Evolutionary conservation across 2,797 vertebrate species (phyloP).

Genomic region (Eidolon dupreanum): DNA sequence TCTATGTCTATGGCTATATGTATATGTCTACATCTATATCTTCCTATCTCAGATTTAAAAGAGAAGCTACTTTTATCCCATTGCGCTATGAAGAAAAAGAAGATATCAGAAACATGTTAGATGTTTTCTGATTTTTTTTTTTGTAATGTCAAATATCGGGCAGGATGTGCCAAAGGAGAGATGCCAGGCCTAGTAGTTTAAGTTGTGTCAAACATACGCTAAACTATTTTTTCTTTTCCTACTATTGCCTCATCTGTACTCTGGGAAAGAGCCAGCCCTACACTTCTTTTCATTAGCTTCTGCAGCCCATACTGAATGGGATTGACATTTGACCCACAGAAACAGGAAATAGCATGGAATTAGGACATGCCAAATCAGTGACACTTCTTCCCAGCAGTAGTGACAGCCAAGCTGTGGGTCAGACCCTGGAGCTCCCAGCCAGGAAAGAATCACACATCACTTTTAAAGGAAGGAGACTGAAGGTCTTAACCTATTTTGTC

Average conservation of each 20-base stretch:
- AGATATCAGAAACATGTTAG: conserved; percentile 55
- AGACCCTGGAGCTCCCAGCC: conserved; percentile 27
- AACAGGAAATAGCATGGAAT: conserved; percentile 10
- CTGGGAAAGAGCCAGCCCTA: conserved; percentile 49
- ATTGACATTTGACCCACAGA: conserved; percentile 13
- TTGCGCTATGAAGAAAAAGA: background rate
- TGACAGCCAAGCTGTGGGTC: conserved; percentile 56
- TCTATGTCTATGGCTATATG: background rate
- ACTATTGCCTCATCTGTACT: conserved; percentile 48
- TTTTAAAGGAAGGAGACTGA: conserved; percentile 53
- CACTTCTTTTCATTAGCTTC: background rate
- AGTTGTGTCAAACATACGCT: conserved; percentile 49
- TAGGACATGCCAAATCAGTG: conserved; percentile 37
- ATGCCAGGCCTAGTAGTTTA: conserved; percentile 64
- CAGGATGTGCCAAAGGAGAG: conserved; percentile 60
- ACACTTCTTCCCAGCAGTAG: conserved; percentile 24
- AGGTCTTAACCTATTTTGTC: conserved; percentile 61
- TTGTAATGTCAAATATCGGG: conserved; percentile 79
- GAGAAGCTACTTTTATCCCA: background rate
- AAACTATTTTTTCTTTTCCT: conserved; percentile 59
- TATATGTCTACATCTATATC: background rate
- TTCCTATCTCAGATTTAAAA: conserved; percentile 47
- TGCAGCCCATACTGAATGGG: background rate
- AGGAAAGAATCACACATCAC: conserved; percentile 4
- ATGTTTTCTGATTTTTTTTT: conserved; percentile 44